These are phyloP conservation scores for Pseudomyrmex cubaensis DNA, from an alignment of 1,140 invertebrate species.

Conservation along the genomic window DNA sequence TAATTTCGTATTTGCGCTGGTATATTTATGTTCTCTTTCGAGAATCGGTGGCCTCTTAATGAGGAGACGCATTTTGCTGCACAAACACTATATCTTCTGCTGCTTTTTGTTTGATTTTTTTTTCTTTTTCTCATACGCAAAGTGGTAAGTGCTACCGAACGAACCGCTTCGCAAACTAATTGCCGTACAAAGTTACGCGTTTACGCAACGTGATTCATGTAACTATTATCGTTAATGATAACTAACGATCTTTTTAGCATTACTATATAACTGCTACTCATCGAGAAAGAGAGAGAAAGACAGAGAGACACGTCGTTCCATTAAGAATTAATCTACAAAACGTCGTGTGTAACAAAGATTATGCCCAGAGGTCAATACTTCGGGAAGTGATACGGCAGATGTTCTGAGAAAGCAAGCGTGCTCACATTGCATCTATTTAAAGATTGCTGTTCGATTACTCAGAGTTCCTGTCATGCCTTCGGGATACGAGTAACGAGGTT, in stretches of 20 bases:
- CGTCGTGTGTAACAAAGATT: neutral
- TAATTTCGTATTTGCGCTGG: conserved; percentile 42
- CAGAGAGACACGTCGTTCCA: neutral
- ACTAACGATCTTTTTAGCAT: conserved; percentile 11
- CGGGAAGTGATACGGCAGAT: neutral
- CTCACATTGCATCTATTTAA: neutral
- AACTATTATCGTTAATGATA: conserved; percentile 16
- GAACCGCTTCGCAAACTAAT: conserved; percentile 30
- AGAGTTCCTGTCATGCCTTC: neutral
- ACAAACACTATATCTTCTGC: conserved; percentile 14
- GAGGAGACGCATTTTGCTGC: conserved; percentile 24
- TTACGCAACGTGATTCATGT: neutral
- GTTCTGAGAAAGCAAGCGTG: neutral
- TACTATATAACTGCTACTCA: neutral
- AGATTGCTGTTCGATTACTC: neutral
- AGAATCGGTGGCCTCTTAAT: conserved; percentile 40
- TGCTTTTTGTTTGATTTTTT: conserved; percentile 11
- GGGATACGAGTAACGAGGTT: neutral
- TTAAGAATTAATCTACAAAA: neutral
- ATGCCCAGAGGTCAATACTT: neutral
- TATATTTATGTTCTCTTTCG: conserved; percentile 44
- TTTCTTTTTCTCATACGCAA: neutral
- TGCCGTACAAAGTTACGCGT: neutral
- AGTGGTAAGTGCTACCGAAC: conserved; percentile 20
- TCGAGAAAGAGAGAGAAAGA: neutral